Percentiles rank a stretch among this genome's conserved stretches.
Conservation (phyloP, 2,113 vertebrate species). For the Reinhardtius hippoglossoides region DNA sequence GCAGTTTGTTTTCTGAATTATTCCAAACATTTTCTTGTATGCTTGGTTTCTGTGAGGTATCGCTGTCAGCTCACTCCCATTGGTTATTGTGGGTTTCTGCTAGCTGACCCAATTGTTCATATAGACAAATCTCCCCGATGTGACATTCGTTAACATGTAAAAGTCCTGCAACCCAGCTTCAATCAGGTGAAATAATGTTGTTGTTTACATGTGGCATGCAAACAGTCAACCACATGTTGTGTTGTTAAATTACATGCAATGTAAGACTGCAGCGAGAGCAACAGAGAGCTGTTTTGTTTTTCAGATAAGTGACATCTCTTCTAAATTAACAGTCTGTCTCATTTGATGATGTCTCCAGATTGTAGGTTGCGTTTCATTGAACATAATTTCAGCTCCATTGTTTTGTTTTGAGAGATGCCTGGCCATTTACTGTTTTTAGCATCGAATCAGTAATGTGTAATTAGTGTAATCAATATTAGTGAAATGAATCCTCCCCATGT, state of each 20-base stretch:
- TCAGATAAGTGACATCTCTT: constrained; percentile 26
- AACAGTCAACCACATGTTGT: background rate
- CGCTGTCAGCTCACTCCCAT: no score
- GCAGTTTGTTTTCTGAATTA: no score
- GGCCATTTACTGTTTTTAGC: constrained; percentile 47
- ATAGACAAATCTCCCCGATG: no score
- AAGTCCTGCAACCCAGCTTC: background rate
- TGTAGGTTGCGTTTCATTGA: constrained; percentile 27
- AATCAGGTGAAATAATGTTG: background rate
- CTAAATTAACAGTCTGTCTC: constrained; percentile 29
- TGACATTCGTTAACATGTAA: background rate
- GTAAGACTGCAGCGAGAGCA: background rate
- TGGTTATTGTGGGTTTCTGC: no score
- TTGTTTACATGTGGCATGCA: background rate
- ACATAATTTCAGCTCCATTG: constrained; percentile 43
- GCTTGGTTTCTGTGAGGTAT: no score
- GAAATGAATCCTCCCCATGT: constrained; percentile 50
- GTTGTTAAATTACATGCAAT: constrained; percentile 5
- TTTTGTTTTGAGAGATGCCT: constrained; percentile 48
- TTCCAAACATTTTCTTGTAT: no score
- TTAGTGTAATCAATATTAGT: constrained; percentile 68
- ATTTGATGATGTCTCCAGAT: constrained; percentile 41
- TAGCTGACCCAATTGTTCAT: no score
- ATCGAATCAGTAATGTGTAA: constrained; percentile 65
- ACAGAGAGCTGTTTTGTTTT: constrained; percentile 22